phyloP scores from a whole-genome alignment of 2,113 vertebrate genomes.

The Lethenteron camtschaticum region DNA sequence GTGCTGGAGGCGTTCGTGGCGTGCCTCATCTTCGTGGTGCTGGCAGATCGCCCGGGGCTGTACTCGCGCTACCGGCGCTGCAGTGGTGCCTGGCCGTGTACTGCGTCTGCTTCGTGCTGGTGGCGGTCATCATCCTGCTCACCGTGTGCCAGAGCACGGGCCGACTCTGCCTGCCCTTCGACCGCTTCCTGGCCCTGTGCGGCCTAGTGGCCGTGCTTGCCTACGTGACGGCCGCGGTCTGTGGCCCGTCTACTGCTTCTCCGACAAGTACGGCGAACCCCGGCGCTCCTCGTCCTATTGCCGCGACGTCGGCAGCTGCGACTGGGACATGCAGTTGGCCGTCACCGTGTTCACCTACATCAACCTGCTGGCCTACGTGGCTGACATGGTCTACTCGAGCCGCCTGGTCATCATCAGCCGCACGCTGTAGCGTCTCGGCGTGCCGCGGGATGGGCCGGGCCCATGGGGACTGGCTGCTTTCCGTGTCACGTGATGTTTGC shows the following conservation, averaged over 20 bases:
- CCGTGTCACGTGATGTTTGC: no score
- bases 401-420: conserved; percentile 37
- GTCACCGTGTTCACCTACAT: conserved; percentile 37
- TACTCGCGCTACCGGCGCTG: conserved; percentile 23
- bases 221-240: conserved; percentile 43
- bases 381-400: conserved; percentile 45
- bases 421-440: no score
- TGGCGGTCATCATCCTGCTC: conserved; percentile 35
- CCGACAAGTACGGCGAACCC: conserved; percentile 14
- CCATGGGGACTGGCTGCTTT: no score
- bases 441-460: no score
- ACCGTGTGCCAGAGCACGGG: conserved; percentile 51
- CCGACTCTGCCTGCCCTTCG: conserved; percentile 38
- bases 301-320: conserved; percentile 12
- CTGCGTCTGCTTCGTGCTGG: conserved; percentile 65
- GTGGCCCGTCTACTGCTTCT: conserved; percentile 59
- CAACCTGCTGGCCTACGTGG: conserved; percentile 53
- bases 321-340: conserved; percentile 33
- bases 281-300: neutral
- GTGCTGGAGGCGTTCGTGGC: conserved; percentile 57
- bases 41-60: conserved; percentile 13
- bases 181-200: conserved; percentile 41
- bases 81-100: conserved; percentile 57
- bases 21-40: conserved; percentile 56
- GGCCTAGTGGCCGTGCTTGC: conserved; percentile 39